phyloP scores from a whole-genome alignment of 2,113 vertebrate species.

The Leptosomus discolor region DNA sequence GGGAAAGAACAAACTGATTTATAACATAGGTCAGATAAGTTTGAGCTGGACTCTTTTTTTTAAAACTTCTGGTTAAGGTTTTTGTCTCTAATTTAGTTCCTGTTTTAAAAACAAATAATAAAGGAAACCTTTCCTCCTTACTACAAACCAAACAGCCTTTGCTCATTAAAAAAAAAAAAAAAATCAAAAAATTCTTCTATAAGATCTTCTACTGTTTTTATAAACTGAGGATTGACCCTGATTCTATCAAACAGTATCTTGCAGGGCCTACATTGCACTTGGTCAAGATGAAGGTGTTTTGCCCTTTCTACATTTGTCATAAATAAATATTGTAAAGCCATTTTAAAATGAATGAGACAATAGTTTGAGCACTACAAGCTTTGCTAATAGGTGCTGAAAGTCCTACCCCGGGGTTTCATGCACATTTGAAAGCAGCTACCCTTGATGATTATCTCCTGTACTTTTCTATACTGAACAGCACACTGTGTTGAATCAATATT shows the following conservation, averaged over 20 bases:
- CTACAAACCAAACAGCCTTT: not conserved
- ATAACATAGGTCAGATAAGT: not conserved
- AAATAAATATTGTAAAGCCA: not conserved
- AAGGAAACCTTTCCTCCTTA: not conserved
- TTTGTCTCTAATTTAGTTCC: not conserved
- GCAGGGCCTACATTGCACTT: not conserved
- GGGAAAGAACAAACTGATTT: not conserved
- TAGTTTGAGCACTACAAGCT: not conserved
- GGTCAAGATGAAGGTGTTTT: not conserved
- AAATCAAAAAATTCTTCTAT: not conserved
- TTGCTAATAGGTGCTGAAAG: not conserved
- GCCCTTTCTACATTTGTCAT: not conserved
- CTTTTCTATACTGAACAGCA: conserved; percentile 37
- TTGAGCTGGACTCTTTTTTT: not conserved
- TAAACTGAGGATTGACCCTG: not conserved
- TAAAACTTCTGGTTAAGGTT: not conserved
- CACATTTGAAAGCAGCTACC: not conserved
- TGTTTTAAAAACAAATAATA: not conserved
- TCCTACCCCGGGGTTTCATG: not conserved
- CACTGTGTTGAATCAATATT: conserved; percentile 60
- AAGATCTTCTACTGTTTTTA: not conserved
- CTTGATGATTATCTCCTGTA: conserved; percentile 15
- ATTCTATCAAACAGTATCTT: not conserved
- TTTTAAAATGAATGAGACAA: not conserved
- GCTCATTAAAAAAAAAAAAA: not conserved